Evolutionary conservation across 1,140 invertebrate genomes (phyloP).

Genomic region (Trichonephila clavata): DNA sequence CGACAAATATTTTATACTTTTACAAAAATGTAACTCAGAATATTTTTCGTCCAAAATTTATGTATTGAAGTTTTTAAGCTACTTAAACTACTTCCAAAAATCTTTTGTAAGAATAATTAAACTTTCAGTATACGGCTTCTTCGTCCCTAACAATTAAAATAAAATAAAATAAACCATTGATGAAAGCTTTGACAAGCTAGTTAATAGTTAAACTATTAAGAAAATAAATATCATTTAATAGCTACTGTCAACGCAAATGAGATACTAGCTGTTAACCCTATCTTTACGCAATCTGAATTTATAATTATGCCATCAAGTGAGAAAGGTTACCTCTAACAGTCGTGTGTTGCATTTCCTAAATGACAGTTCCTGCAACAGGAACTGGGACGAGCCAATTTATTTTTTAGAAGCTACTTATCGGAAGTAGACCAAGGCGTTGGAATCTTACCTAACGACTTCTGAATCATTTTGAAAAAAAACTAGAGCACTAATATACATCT

Average conservation of each 20-base stretch:
- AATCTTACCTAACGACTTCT: neutral
- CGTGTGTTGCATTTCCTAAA: neutral
- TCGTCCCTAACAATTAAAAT: too few species aligned
- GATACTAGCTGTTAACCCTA: neutral
- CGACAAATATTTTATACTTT: too few species aligned
- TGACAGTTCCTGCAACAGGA: neutral
- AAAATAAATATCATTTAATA: neutral
- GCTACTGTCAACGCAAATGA: neutral
- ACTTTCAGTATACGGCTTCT: too few species aligned
- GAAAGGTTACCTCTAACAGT: neutral
- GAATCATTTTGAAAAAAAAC: neutral
- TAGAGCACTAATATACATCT: neutral
- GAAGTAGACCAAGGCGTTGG: conserved; percentile 1
- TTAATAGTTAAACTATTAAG: neutral
- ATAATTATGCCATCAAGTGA: neutral
- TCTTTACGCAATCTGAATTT: neutral
- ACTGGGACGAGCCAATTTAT: conserved; percentile 1
- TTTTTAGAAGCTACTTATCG: neutral
- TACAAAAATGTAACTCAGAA: too few species aligned
- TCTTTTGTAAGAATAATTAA: too few species aligned
- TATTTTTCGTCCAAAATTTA: too few species aligned
- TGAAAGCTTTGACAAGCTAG: too few species aligned
- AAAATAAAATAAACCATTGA: too few species aligned
- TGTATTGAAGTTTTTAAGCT: too few species aligned
- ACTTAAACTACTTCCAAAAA: too few species aligned